Evolutionary conservation across 2,113 vertebrate genomes (phyloP).

Genomic region (Eretmochelys imbricata): DNA sequence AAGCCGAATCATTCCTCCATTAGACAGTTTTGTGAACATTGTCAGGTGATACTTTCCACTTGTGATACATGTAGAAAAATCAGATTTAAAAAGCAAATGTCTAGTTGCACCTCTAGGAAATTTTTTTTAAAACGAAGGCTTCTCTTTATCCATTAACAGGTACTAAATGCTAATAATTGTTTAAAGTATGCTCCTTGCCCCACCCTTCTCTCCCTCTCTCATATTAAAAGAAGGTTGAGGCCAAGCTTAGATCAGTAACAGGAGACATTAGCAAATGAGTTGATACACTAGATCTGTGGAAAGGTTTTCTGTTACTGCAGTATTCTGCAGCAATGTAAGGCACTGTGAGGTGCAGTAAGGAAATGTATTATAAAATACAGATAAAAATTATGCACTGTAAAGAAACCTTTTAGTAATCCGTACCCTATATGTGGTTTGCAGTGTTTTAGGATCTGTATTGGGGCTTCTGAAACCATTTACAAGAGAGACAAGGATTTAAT

Average conservation of each 20-base stretch:
- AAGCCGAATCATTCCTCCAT: not conserved
- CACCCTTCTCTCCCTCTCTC: not conserved
- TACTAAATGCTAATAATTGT: constrained; percentile 60
- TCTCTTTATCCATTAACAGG: constrained; percentile 13
- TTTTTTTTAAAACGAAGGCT: not conserved
- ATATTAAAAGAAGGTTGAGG: constrained; percentile 72
- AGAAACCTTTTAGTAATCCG: not conserved
- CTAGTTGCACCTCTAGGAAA: not conserved
- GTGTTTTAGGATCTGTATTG: not conserved
- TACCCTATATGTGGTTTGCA: rapidly evolving
- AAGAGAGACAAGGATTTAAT: not conserved
- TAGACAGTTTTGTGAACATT: rapidly evolving
- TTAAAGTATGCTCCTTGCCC: constrained; percentile 35
- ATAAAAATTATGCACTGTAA: not conserved
- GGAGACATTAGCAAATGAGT: constrained; percentile 51
- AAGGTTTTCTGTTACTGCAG: not conserved
- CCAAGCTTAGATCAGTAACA: constrained; percentile 53
- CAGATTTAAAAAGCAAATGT: not conserved
- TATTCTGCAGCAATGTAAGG: not conserved
- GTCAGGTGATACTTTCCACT: not conserved
- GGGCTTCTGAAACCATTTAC: not conserved
- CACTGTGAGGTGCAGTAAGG: not conserved
- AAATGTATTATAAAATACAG: not conserved
- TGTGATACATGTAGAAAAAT: rapidly evolving
- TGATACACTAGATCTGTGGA: not conserved